Evolutionary conservation across 35 echinoderm and acorn worm species (phyloP).

Genomic region (Apostichopus japonicus): DNA sequence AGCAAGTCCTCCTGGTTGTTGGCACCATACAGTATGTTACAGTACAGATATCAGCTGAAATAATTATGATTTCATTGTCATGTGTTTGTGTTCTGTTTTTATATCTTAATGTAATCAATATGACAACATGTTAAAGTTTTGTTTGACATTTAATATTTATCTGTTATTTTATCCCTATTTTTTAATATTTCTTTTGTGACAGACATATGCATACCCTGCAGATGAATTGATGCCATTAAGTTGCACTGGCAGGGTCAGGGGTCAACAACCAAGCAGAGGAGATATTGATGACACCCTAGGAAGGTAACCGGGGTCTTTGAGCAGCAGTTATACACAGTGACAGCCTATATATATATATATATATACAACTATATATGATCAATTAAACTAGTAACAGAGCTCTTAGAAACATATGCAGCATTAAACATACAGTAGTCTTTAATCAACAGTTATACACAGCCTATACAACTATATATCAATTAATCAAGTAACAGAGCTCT

Average conservation of each 20-base stretch:
- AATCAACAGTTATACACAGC: too few relatives aligned
- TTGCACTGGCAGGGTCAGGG: conserved; percentile 89
- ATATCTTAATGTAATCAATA: background rate
- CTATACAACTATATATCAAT: too few relatives aligned
- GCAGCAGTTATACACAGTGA: too few relatives aligned
- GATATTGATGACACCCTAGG: conserved; percentile 94
- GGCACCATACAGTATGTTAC: too few relatives aligned
- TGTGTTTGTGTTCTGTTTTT: background rate
- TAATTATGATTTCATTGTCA: background rate
- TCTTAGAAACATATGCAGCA: too few relatives aligned
- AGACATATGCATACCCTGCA: conserved; percentile 94
- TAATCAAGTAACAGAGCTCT: too few relatives aligned
- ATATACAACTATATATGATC: too few relatives aligned
- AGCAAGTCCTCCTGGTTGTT: too few relatives aligned
- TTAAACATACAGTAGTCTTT: too few relatives aligned
- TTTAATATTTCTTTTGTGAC: conserved; percentile 15
- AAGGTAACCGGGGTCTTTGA: conserved; percentile 62
- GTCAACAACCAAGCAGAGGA: conserved; percentile 85
- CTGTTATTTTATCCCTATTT: background rate
- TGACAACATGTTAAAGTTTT: background rate
- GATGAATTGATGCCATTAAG: conserved; percentile 99
- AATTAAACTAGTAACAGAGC: too few relatives aligned
- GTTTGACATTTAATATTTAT: background rate
- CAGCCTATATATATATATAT: too few relatives aligned
- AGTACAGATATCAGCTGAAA: too few relatives aligned